A percentile compares a stretch with the other conserved stretches of the same genome.
Conservation (phyloP, 2,888 invertebrate species). For the Drosophila tripunctata region DNA sequence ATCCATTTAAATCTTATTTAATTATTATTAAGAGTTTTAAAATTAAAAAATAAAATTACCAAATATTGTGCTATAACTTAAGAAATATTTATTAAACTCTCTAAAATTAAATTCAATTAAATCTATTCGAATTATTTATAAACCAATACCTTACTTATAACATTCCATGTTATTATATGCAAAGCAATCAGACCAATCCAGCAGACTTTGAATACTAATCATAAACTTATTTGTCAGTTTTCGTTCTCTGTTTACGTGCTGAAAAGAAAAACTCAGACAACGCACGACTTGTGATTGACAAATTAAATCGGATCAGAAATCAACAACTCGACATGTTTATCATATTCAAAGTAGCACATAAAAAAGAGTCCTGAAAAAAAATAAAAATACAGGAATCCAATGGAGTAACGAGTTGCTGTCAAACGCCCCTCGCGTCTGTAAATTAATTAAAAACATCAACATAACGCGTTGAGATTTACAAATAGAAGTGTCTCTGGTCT, state of each 20-base stretch:
- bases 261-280: not conserved
- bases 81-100: too few relatives aligned
- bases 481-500: conserved; percentile 35
- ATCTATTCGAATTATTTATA: too few relatives aligned
- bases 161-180: too few relatives aligned
- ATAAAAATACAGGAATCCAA: not conserved
- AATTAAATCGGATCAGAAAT: conserved; percentile 77
- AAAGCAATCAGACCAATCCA: not conserved
- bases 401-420: conserved; percentile 25
- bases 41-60: too few relatives aligned
- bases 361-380: conserved; percentile 1
- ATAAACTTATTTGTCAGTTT: too few relatives aligned
- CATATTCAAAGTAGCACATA: conserved; percentile 44
- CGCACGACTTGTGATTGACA: conserved; percentile 68
- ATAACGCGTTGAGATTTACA: conserved; percentile 69
- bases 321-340: conserved; percentile 71
- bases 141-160: too few relatives aligned
- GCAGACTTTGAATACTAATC: too few relatives aligned
- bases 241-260: too few relatives aligned
- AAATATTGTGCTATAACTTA: too few relatives aligned
- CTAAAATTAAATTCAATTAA: too few relatives aligned
- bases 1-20: too few relatives aligned
- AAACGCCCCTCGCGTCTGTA: conserved; percentile 25
- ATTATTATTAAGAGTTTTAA: too few relatives aligned
- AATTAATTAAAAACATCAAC: conserved; percentile 80